Percentiles rank a stretch among this genome's conserved stretches.
Evolutionary conservation across 2,797 vertebrate species (phyloP).

Genomic region (Telmatherina bonti): DNA sequence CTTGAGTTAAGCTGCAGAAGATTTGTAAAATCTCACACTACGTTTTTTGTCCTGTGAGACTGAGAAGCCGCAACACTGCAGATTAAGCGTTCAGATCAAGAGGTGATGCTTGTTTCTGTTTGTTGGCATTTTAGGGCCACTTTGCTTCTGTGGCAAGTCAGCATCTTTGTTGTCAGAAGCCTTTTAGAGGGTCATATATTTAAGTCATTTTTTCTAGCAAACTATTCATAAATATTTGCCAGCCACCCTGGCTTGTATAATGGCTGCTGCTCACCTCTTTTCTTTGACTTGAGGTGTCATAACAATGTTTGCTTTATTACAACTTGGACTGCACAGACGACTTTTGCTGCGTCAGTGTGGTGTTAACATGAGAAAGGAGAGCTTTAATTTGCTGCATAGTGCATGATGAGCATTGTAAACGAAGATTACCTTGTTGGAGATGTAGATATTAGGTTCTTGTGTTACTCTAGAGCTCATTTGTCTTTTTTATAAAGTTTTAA

Average conservation of each 20-base stretch:
- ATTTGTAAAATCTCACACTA: too few relatives aligned
- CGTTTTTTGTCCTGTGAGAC: background rate
- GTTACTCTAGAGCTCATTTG: conserved; percentile 48
- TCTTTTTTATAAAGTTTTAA: conserved; percentile 52
- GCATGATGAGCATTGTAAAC: conserved; percentile 23
- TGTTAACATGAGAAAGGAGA: conserved; percentile 40
- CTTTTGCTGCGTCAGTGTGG: conserved; percentile 23
- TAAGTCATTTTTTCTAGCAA: background rate
- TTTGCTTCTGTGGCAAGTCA: background rate
- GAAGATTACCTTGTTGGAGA: conserved; percentile 43
- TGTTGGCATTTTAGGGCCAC: background rate
- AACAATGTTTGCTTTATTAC: conserved; percentile 18
- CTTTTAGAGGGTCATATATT: background rate
- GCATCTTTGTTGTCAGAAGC: background rate
- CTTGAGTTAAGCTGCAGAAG: background rate
- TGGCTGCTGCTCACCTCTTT: conserved; percentile 16
- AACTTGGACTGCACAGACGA: conserved; percentile 13
- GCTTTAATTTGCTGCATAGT: conserved; percentile 58
- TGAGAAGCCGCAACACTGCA: background rate
- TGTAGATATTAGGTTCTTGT: conserved; percentile 31
- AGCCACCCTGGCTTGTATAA: background rate
- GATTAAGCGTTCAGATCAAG: background rate
- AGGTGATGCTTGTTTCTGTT: too few relatives aligned
- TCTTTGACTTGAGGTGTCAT: conserved; percentile 6
- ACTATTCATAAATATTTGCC: background rate